phyloP scores from a whole-genome alignment of 2,888 invertebrate species.

The Limenitis camilla region DNA sequence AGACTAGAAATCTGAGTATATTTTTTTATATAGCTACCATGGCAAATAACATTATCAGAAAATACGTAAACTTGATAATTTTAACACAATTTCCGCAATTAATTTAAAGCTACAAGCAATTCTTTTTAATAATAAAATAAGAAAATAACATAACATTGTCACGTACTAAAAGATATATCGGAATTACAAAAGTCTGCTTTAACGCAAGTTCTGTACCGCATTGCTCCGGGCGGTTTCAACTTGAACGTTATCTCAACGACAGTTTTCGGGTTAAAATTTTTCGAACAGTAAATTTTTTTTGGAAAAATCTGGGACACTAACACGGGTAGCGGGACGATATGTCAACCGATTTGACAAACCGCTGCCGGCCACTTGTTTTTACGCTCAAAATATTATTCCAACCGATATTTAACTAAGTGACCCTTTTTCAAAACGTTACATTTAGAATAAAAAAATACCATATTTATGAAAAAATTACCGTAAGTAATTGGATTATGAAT shows the following conservation, averaged over 20 bases:
- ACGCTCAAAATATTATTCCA: constrained; percentile 26
- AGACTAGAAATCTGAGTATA: no score
- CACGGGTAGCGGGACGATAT: constrained; percentile 34
- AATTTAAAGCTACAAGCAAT: no score
- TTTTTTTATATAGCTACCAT: no score
- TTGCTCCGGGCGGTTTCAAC: constrained; percentile 19
- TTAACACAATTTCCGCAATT: no score
- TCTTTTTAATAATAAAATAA: no score
- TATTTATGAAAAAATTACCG: no score
- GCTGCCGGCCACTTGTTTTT: constrained; percentile 33
- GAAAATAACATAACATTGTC: no score
- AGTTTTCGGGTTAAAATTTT: constrained; percentile 19
- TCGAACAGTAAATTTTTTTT: constrained; percentile 19
- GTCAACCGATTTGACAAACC: constrained; percentile 45
- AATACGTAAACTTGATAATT: no score
- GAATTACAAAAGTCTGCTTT: constrained; percentile 6
- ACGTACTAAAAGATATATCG: no score
- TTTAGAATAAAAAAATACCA: no score
- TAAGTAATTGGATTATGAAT: no score
- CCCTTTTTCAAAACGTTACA: constrained; percentile 10
- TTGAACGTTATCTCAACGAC: constrained; percentile 23
- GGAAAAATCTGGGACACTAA: constrained; percentile 20
- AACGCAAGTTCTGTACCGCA: constrained; percentile 15
- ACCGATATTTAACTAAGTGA: constrained; percentile 14
- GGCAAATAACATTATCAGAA: no score